These are phyloP conservation scores for Acanthisitta chloris DNA, from an alignment of 2,113 vertebrate genomes.

Conservation along the genomic window DNA sequence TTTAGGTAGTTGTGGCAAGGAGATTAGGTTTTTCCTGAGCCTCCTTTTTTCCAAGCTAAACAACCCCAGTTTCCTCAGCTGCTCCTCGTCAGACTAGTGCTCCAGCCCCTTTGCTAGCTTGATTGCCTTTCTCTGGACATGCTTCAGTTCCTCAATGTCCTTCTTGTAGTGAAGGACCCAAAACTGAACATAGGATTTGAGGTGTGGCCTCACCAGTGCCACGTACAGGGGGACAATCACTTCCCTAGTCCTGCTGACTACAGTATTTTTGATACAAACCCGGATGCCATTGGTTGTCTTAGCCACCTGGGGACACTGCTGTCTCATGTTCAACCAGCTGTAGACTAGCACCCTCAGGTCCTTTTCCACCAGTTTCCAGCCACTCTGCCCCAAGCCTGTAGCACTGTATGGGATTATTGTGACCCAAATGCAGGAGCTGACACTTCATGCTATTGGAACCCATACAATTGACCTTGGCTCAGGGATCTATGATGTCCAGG, in stretches of 20 bases:
- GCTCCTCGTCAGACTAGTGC: neutral
- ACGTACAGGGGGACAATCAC: too few species aligned
- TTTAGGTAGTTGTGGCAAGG: neutral
- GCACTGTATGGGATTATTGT: neutral
- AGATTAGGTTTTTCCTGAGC: neutral
- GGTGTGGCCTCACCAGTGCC: too few species aligned
- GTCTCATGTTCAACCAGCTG: neutral
- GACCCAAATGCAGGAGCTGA: neutral
- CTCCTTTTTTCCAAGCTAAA: neutral
- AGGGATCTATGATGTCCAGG: neutral
- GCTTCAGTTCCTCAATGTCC: neutral
- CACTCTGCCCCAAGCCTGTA: neutral
- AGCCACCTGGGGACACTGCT: fast-evolving
- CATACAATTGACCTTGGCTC: fast-evolving
- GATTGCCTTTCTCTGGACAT: neutral
- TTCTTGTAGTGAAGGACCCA: neutral
- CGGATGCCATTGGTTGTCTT: neutral
- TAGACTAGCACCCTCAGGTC: neutral
- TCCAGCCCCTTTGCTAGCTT: neutral
- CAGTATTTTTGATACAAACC: neutral
- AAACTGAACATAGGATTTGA: neutral
- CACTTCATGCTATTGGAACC: neutral
- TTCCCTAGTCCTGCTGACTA: neutral
- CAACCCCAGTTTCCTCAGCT: neutral
- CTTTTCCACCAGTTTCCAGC: neutral